Evolutionary conservation across 2,113 vertebrate genomes (phyloP), one percentile per base, ranked within the genome.

Genomic region (Austrofundulus limnaeus): DNA sequence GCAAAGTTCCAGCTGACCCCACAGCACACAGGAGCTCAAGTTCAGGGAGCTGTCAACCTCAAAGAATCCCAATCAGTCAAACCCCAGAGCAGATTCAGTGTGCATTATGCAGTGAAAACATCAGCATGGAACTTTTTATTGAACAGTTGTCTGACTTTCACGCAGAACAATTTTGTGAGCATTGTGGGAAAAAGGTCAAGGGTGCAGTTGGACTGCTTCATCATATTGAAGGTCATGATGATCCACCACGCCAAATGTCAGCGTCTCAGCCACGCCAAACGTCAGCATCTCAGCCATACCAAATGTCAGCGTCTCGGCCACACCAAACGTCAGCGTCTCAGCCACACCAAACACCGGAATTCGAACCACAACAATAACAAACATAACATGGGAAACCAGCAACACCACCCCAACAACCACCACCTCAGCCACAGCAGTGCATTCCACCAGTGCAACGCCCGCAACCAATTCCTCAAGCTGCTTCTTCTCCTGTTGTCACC

Each of bases 101-200:
- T 17, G 11, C 42, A 45, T 45, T 45, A 45, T 45, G 42, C n/a
- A 45, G 17, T 45, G 42, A 45, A 17, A 8, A n/a, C 42, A 45
- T 45, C 15, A 45, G n/a, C 11, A 45, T 8, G 15, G 42, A 45
- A 45, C 10, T 45, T 45, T 45, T 45, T 17, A 5, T 8, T 45
- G 42, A 45, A 45, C 42, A 45, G 4, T 45, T 45, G 8, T 45
- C 42, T 45, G 42, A 45, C 15, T 45, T 45, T 45, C 42, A 45
- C n/a, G 42, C 42, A 45, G 8, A 45, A 8, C 42, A 45, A 45
- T 45, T 11, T 45, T 45, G 42, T 45, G 42, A 45, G 8, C 42
- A 45, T 45, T 45, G 42, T 45, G 42, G 42, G 42, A 45, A 45
- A 45, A 45, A 45, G 42, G 42, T 45, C 42, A 45, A 16, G 42